Evolutionary conservation across 2,113 vertebrate species (phyloP), one percentile per base, ranked within the genome.

Genomic region (Tringa solitaria): DNA sequence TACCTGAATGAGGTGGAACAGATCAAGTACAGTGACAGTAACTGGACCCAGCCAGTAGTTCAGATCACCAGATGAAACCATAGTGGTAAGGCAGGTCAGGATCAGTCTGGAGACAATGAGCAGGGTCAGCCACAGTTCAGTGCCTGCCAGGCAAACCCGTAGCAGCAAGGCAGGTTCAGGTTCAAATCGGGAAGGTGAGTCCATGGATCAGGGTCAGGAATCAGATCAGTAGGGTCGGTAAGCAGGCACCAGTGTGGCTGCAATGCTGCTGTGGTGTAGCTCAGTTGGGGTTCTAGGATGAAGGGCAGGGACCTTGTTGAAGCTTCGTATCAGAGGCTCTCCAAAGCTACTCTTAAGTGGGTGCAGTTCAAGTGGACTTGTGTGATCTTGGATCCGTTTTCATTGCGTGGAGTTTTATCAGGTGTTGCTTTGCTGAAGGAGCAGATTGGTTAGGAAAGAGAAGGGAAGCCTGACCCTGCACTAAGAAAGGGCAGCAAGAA

Each of bases 221-320:
- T 88, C 0, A 2, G 30, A 32, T 51, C 76, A 28, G 24, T 21
- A 24, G 10, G 21, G 6, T 57, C 6, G 0, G 0, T 80, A 59
- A 35, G 35, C 63, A 64, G 67, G 33, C 7, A 6, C 23, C 27
- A 8, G 3, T 64, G 50, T 95, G 63, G 45, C 79, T 76, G 67
- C 39, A 51, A 0, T 68, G 57, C 67, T 72, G n/a, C 57, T 83
- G 53, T 63, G 13, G 14, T 5, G 3, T 60, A 54, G 43, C 68
- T 91, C 57, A n/a, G 12, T 0, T 82, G 54, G n/a, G 27, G 15
- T 26, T 92, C 48, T 43, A 75, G 32, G 28, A 59, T 53, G 56
- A 75, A 87, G 19, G 16, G 7, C 41, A 24, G 32, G 23, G 39
- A 37, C 43, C 19, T 85, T 45, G 7, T 27, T 74, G 64, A 69